phyloP scores from a whole-genome alignment of 2,113 vertebrate species.

The Stomatorhinus ivindoensis region DNA sequence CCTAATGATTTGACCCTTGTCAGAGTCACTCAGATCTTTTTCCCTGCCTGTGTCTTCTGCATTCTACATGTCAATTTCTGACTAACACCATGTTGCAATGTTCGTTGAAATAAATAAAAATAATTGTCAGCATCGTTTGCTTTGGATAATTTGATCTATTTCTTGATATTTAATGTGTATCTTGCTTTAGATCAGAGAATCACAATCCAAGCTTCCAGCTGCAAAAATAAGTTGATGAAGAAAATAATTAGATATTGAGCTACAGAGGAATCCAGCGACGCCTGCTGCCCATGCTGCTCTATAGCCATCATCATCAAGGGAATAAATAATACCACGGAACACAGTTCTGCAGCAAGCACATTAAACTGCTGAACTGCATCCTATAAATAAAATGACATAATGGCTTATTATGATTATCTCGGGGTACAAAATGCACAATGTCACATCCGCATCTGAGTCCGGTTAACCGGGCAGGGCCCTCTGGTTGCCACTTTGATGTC shows the following conservation, averaged over 20 bases:
- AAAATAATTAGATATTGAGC: background rate
- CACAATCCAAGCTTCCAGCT: background rate
- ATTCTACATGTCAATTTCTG: background rate
- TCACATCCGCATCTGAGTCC: background rate
- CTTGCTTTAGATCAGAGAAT: background rate
- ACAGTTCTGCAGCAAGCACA: background rate
- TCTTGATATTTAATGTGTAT: background rate
- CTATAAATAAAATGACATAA: slow-evolving; percentile 5
- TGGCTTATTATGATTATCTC: background rate
- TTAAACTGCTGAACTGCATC: background rate
- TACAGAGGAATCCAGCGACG: background rate
- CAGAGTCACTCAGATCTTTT: background rate
- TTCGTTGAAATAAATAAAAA: background rate
- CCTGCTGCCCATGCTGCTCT: background rate
- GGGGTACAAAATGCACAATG: background rate
- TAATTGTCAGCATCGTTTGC: background rate
- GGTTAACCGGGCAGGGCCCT: background rate
- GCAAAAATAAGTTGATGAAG: background rate
- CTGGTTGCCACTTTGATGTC: background rate
- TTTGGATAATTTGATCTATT: background rate
- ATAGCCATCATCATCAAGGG: background rate
- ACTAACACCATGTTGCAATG: background rate
- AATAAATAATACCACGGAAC: background rate
- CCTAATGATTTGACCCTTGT: background rate
- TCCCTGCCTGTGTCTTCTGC: background rate